A percentile compares a stretch with the other conserved stretches of the same genome.
Evolutionary conservation across 2,113 vertebrate genomes (phyloP).

Genomic region (Spilogale gracilis): DNA sequence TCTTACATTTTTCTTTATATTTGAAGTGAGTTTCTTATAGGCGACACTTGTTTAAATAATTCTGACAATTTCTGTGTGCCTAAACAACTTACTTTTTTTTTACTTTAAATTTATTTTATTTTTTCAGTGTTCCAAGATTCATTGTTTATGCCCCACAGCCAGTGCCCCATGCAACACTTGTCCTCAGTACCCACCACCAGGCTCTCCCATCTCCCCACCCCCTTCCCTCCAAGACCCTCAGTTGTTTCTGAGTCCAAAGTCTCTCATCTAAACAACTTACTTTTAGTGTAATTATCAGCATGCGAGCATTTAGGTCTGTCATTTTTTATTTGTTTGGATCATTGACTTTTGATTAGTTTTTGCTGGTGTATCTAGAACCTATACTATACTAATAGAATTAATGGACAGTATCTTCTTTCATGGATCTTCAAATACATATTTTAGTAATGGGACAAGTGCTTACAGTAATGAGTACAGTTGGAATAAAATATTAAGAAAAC

Average conservation of each 20-base stretch:
- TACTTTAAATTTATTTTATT: no score
- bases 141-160: no score
- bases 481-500: neutral
- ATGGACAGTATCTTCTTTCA: neutral
- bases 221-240: no score
- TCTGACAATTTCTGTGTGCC: neutral
- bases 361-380: neutral
- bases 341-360: conserved; percentile 23
- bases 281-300: neutral
- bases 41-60: neutral
- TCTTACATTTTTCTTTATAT: neutral
- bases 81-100: neutral
- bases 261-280: neutral
- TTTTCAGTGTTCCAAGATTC: no score
- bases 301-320: neutral
- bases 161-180: no score
- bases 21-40: neutral
- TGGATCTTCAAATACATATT: neutral
- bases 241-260: no score
- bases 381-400: conserved; percentile 6
- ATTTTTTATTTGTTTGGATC: neutral
- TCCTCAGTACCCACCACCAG: no score
- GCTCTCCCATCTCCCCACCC: no score
- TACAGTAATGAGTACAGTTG: neutral
- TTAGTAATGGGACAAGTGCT: neutral